Evolutionary conservation across 2,888 invertebrate genomes (phyloP).

Genomic region (Eristalinus sepulchralis): DNA sequence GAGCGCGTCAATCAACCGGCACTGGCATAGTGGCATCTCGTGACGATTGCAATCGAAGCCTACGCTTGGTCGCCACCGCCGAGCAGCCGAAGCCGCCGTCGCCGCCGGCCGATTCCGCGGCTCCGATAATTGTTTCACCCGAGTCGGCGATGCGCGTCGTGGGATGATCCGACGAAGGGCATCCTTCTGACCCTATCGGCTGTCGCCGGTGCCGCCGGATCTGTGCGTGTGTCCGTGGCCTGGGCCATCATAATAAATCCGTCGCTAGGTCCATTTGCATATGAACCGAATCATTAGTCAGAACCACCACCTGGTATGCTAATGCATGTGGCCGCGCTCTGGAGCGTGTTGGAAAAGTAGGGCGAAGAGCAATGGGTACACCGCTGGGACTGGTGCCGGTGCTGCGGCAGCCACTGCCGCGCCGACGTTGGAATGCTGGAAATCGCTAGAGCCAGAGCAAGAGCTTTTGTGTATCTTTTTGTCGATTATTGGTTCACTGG

Average conservation of each 20-base stretch:
- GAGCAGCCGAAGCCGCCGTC: too few species aligned
- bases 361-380: slow-evolving; percentile 51
- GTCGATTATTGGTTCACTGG: slow-evolving; percentile 63
- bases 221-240: slow-evolving; percentile 9
- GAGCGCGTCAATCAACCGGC: slow-evolving; percentile 59
- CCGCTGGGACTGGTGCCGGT: neutral
- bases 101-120: slow-evolving; percentile 38
- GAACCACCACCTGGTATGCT: slow-evolving; percentile 61
- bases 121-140: slow-evolving; percentile 47
- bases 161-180: slow-evolving; percentile 36
- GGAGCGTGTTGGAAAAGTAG: slow-evolving; percentile 56
- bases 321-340: slow-evolving; percentile 34
- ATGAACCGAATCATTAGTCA: slow-evolving; percentile 64
- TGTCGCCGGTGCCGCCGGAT: slow-evolving; percentile 15
- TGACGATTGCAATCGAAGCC: slow-evolving; percentile 64
- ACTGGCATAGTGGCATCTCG: slow-evolving; percentile 61
- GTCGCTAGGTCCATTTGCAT: slow-evolving; percentile 64
- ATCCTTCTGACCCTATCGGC: neutral
- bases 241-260: slow-evolving; percentile 59
- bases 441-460: slow-evolving; percentile 54
- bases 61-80: slow-evolving; percentile 26
- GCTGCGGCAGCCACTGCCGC: neutral
- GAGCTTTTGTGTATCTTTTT: slow-evolving; percentile 55
- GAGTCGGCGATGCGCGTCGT: slow-evolving; percentile 18
- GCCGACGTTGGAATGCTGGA: slow-evolving; percentile 61